phyloP scores from a whole-genome alignment of 2,113 vertebrate genomes.

The Camarhynchus parvulus region DNA sequence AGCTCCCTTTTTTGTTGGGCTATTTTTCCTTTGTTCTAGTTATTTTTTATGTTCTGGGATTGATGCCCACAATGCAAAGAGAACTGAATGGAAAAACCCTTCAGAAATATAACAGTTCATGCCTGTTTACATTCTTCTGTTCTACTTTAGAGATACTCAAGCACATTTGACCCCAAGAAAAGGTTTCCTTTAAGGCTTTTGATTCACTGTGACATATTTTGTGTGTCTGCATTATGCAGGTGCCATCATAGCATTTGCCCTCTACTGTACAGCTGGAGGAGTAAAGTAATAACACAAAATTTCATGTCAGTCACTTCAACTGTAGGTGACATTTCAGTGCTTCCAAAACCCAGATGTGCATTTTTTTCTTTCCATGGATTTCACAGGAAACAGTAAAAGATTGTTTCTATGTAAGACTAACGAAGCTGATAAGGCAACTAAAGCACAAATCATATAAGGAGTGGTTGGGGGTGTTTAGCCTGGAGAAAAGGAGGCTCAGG shows the following conservation, averaged over 20 bases:
- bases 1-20: neutral
- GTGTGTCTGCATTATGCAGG: neutral
- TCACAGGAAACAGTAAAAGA: neutral
- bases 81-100: neutral
- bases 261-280: neutral
- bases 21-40: neutral
- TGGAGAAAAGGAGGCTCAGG: neutral
- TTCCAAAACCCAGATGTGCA: neutral
- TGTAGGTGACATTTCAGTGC: neutral
- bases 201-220: neutral
- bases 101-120: neutral
- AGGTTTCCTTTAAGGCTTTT: neutral
- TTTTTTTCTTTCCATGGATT: neutral
- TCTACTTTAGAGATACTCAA: neutral
- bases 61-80: neutral
- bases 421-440: neutral
- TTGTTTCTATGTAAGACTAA: neutral
- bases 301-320: neutral
- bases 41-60: neutral
- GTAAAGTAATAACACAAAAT: neutral
- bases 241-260: neutral
- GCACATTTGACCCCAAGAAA: slow-evolving; percentile 12
- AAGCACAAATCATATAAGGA: neutral
- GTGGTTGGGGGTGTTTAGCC: neutral
- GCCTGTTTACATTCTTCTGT: slow-evolving; percentile 21